phyloP scores from a whole-genome alignment of 2,888 invertebrate species.

The Pandemis corylana region DNA sequence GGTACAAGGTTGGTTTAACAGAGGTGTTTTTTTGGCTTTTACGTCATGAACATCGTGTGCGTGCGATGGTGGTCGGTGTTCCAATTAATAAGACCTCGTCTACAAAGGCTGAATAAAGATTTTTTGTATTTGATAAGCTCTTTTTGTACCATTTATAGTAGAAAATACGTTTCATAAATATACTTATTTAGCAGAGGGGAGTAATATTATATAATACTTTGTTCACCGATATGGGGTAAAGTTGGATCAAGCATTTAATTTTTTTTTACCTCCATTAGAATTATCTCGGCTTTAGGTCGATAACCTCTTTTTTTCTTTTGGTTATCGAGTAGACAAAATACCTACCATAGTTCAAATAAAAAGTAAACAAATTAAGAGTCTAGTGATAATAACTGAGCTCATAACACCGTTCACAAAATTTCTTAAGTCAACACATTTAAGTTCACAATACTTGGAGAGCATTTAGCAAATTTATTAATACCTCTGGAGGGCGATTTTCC shows the following conservation, averaged over 20 bases:
- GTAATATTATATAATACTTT: slow-evolving; percentile 18
- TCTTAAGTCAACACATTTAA: not conserved
- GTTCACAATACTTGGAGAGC: too few species aligned
- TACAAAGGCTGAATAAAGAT: slow-evolving; percentile 32
- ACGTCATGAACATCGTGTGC: not conserved
- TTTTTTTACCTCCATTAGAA: not conserved
- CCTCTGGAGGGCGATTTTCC: too few species aligned
- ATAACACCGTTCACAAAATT: not conserved
- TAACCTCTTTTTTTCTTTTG: not conserved
- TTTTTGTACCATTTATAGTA: slow-evolving; percentile 11
- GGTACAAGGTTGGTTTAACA: not conserved
- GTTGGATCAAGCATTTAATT: slow-evolving; percentile 23
- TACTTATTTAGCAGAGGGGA: slow-evolving; percentile 21
- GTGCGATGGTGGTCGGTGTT: slow-evolving; percentile 17
- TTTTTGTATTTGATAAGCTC: slow-evolving; percentile 33
- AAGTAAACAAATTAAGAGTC: not conserved
- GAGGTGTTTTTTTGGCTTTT: not conserved
- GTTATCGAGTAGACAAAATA: not conserved
- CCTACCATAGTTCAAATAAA: not conserved
- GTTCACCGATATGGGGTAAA: slow-evolving; percentile 27
- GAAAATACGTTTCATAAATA: slow-evolving; percentile 10
- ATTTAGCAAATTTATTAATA: too few species aligned
- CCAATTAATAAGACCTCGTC: slow-evolving; percentile 36
- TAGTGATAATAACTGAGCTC: not conserved
- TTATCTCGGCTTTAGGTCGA: too few species aligned